phyloP scores from a whole-genome alignment of 2,113 vertebrate genomes.

The Mesoclemmys tuberculata region DNA sequence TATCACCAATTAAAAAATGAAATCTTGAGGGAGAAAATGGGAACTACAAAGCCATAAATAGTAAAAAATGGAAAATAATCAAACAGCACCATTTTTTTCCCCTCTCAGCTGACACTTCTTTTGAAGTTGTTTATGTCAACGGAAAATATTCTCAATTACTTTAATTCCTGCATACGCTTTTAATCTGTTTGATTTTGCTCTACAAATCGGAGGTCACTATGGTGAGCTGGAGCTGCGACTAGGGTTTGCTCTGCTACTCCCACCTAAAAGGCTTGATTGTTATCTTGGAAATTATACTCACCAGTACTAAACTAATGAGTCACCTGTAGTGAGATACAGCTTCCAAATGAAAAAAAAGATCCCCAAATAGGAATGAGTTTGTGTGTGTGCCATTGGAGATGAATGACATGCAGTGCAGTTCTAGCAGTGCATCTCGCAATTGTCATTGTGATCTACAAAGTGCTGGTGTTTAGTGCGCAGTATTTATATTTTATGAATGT shows the following conservation, averaged over 20 bases:
- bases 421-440: background rate
- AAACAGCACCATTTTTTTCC: constrained; percentile 18
- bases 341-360: background rate
- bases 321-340: background rate
- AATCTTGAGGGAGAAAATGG: constrained; percentile 28
- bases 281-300: constrained; percentile 31
- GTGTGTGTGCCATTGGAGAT: fast-evolving
- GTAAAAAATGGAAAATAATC: constrained; percentile 52
- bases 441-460: background rate
- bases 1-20: background rate
- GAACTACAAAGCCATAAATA: background rate
- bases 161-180: constrained; percentile 4
- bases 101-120: background rate
- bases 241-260: constrained; percentile 34
- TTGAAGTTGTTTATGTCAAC: constrained; percentile 26
- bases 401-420: fast-evolving
- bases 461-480: constrained; percentile 53
- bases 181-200: constrained; percentile 47
- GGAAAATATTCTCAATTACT: background rate
- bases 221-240: background rate
- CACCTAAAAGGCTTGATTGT: constrained; percentile 40
- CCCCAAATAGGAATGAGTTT: background rate
- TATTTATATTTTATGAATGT: constrained; percentile 77
- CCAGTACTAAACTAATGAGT: background rate
- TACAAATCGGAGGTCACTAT: background rate